Percentiles rank a stretch among this genome's conserved stretches.
These are phyloP conservation scores for Drymonia ruficornis DNA, from an alignment of 2,888 invertebrate genomes.

Conservation along the genomic window DNA sequence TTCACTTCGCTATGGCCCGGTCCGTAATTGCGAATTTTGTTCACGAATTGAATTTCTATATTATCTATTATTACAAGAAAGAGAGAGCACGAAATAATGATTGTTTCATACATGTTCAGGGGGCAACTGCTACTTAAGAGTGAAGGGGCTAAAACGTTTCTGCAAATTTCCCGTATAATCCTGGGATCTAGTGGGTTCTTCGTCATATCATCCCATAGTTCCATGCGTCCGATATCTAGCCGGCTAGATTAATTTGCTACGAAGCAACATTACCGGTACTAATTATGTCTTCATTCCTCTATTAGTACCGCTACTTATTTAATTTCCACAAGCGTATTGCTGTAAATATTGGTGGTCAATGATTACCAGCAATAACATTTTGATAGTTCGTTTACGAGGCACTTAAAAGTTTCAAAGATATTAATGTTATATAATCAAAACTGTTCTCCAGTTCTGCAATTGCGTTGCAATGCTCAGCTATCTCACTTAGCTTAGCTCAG, in stretches of 20 bases:
- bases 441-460: slow-evolving; percentile 15
- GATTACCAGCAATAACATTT: too few species aligned
- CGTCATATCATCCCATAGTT: too few species aligned
- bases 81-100: slow-evolving; percentile 19
- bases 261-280: background rate
- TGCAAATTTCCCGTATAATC: too few species aligned
- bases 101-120: slow-evolving; percentile 16
- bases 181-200: too few species aligned
- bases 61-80: slow-evolving; percentile 25
- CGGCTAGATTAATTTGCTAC: background rate
- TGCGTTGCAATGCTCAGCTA: slow-evolving; percentile 25
- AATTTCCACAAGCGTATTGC: too few species aligned
- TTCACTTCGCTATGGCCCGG: slow-evolving; percentile 67
- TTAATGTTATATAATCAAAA: slow-evolving; percentile 19
- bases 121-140: too few species aligned
- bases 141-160: too few species aligned
- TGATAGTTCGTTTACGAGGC: too few species aligned
- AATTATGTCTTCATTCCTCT: too few species aligned
- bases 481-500: slow-evolving; percentile 23
- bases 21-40: slow-evolving; percentile 63
- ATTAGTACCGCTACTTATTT: too few species aligned
- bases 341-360: too few species aligned
- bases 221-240: slow-evolving; percentile 4
- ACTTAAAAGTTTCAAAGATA: background rate
- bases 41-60: slow-evolving; percentile 39